Conservation (phyloP, 1,140 invertebrate species). For the Drosophila orena region DNA sequence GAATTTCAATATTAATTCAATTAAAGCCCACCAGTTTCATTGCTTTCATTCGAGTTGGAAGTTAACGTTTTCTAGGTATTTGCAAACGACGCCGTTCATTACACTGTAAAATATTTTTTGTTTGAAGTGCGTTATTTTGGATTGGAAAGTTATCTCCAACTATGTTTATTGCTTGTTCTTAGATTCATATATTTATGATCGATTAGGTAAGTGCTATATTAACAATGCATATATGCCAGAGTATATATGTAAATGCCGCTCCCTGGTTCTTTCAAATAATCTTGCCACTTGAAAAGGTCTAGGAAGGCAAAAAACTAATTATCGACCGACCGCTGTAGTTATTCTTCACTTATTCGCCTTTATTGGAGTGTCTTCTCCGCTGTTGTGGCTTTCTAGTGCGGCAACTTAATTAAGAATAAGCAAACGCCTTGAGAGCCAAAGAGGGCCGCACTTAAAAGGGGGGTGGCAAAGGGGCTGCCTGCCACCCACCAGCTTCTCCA, state of each 20-base stretch:
- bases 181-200: too few species aligned
- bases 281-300: neutral
- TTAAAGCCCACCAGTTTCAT: constrained; percentile 24
- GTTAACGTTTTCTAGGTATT: neutral
- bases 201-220: too few species aligned
- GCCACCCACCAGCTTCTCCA: constrained; percentile 26
- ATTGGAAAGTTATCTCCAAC: too few species aligned
- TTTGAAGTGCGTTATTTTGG: too few species aligned
- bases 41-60: neutral
- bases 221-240: too few species aligned
- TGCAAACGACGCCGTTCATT: neutral
- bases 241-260: too few species aligned
- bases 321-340: constrained; percentile 13
- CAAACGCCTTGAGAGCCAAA: constrained; percentile 49
- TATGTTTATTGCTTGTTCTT: too few species aligned
- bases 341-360: constrained; percentile 23
- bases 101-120: too few species aligned
- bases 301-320: constrained; percentile 4
- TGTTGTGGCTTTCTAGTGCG: constrained; percentile 30
- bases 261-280: neutral
- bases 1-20: constrained; percentile 55
- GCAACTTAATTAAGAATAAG: constrained; percentile 77
- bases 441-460: constrained; percentile 7
- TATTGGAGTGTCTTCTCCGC: constrained; percentile 23
- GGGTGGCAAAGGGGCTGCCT: neutral